A percentile compares a stretch with the other conserved stretches of the same genome.
phyloP scores from a whole-genome alignment of 2,113 vertebrate genomes.

The Brachyhypopomus occidentalis region DNA sequence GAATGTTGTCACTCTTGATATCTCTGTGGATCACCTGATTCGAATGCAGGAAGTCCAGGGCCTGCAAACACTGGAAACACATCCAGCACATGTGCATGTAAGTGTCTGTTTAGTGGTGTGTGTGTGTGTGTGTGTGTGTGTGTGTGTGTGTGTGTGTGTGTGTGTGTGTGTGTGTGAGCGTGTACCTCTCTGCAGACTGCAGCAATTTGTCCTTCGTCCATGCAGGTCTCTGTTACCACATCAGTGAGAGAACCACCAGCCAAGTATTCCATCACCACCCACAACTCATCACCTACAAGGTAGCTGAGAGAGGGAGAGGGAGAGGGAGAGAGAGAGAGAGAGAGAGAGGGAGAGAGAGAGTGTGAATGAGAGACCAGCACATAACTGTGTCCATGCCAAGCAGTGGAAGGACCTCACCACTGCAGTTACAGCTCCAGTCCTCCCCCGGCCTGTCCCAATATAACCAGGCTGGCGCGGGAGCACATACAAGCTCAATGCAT shows the following conservation, averaged over 20 bases:
- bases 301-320: slow-evolving; percentile 75
- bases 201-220: slow-evolving; percentile 99
- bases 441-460: too few species aligned
- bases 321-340: not conserved
- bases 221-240: slow-evolving; percentile 97
- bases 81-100: not conserved
- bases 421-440: too few species aligned
- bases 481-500: too few species aligned
- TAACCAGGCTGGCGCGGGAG: too few species aligned
- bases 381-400: too few species aligned
- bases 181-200: slow-evolving; percentile 97
- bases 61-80: slow-evolving; percentile 90
- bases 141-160: slow-evolving; percentile 23
- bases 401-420: too few species aligned
- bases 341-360: not conserved
- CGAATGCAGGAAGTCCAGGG: slow-evolving; percentile 96
- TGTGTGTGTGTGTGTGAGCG: slow-evolving; percentile 44
- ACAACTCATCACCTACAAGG: slow-evolving; percentile 95
- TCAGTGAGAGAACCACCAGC: slow-evolving; percentile 96
- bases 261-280: slow-evolving; percentile 99
- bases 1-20: slow-evolving; percentile 98
- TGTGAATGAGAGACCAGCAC: not conserved
- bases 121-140: not conserved
- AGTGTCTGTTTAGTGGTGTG: not conserved
- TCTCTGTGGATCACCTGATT: slow-evolving; percentile 99